Conservation (phyloP, 2,888 invertebrate species). For the Pterostichus niger region DNA sequence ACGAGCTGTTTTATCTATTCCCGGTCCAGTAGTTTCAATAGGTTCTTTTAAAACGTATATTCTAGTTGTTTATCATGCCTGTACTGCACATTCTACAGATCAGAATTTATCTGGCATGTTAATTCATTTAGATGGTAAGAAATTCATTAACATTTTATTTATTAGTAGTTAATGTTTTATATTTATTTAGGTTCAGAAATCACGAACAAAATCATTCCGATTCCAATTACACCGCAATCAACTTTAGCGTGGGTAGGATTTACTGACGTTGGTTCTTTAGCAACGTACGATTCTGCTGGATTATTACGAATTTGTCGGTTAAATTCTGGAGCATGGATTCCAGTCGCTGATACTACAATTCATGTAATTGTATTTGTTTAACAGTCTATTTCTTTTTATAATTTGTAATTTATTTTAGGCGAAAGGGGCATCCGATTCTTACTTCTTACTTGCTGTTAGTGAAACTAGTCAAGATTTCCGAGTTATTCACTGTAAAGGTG, state of each 20-base stretch:
- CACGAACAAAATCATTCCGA: conserved; percentile 78
- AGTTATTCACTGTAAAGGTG: conserved; percentile 93
- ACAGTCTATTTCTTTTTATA: conserved; percentile 6
- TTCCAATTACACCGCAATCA: conserved; percentile 85
- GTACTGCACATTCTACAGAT: conserved; percentile 78
- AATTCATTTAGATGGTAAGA: conserved; percentile 77
- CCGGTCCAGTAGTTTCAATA: conserved; percentile 87
- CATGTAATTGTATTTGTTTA: conserved; percentile 80
- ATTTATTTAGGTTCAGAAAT: conserved; percentile 71
- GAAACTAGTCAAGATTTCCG: conserved; percentile 89
- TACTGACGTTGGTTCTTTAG: conserved; percentile 90
- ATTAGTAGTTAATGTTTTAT: conserved; percentile 8
- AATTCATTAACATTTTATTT: neutral
- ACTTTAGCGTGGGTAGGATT: conserved; percentile 89
- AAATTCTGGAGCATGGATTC: conserved; percentile 88
- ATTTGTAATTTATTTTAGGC: conserved; percentile 74
- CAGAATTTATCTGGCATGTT: conserved; percentile 80
- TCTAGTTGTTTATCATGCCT: conserved; percentile 84
- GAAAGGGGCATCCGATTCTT: conserved; percentile 86
- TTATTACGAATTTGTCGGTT: conserved; percentile 85
- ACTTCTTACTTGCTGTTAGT: conserved; percentile 87
- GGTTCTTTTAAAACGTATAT: conserved; percentile 82
- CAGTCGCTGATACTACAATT: conserved; percentile 86
- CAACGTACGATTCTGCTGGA: conserved; percentile 88
- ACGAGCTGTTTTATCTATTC: conserved; percentile 85